A percentile compares a stretch with the other conserved stretches of the same genome.
phyloP scores from a whole-genome alignment of 2,888 invertebrate genomes.

The Sicus ferrugineus region DNA sequence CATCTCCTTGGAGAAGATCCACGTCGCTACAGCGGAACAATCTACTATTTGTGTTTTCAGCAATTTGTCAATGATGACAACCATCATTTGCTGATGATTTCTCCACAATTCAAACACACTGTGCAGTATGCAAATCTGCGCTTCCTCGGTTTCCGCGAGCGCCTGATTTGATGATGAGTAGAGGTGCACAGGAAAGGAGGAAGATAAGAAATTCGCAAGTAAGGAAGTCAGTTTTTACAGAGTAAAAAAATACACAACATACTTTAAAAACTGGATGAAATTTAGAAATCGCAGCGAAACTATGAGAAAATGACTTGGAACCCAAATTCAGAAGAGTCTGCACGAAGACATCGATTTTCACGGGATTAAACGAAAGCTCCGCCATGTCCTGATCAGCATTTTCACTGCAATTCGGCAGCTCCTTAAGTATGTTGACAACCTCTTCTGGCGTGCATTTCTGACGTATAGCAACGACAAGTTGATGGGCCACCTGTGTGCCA shows the following conservation, averaged over 20 bases:
- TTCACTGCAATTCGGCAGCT: conserved; percentile 80
- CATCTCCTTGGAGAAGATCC: conserved; percentile 98
- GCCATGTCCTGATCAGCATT: conserved; percentile 69
- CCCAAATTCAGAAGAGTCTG: conserved; percentile 93
- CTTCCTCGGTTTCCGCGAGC: conserved; percentile 92
- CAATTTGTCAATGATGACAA: conserved; percentile 95
- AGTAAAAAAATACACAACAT: conserved; percentile 3
- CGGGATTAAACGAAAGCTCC: conserved; percentile 82
- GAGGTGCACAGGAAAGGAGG: background rate
- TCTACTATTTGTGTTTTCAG: conserved; percentile 97
- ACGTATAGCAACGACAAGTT: conserved; percentile 85
- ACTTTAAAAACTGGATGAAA: conserved; percentile 92
- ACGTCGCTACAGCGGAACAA: conserved; percentile 95
- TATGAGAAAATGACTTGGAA: conserved; percentile 97
- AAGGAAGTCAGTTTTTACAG: background rate
- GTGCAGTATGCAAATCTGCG: conserved; percentile 91
- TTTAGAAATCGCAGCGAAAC: conserved; percentile 98
- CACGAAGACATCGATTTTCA: conserved; percentile 97
- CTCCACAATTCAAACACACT: conserved; percentile 96
- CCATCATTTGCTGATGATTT: conserved; percentile 96
- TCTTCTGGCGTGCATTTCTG: conserved; percentile 92
- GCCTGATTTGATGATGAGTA: conserved; percentile 67
- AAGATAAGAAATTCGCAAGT: background rate
- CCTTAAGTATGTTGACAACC: conserved; percentile 84
- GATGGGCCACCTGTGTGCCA: conserved; percentile 84